Conservation (phyloP, 2,888 invertebrate genomes). For the Eumacrocentrus americanus region DNA sequence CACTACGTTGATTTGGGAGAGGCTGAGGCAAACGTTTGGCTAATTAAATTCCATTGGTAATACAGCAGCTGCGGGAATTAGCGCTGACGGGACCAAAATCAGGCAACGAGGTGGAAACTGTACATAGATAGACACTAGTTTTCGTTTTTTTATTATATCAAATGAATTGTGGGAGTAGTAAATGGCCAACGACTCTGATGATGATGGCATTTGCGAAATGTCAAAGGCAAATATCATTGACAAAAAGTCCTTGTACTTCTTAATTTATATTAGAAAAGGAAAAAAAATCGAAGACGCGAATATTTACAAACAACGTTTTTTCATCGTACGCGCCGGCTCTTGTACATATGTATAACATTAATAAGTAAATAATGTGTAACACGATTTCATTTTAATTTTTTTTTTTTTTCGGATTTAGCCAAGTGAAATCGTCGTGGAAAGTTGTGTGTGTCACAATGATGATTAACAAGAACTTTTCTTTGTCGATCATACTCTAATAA, state of each 20-base stretch:
- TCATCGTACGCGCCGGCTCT: conserved; percentile 29
- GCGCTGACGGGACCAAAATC: too few relatives aligned
- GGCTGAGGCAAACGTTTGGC: too few relatives aligned
- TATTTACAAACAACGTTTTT: conserved; percentile 22
- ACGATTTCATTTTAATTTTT: conserved; percentile 10
- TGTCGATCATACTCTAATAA: too few relatives aligned
- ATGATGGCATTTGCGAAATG: neutral
- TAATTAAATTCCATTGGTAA: neutral
- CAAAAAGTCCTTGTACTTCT: conserved; percentile 12
- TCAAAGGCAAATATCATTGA: neutral
- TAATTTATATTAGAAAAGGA: conserved; percentile 25
- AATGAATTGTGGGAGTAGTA: too few relatives aligned
- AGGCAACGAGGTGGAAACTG: neutral
- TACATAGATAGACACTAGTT: neutral
- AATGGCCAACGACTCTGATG: neutral
- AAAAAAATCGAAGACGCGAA: conserved; percentile 6
- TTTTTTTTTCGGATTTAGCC: too few relatives aligned
- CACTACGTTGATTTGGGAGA: neutral
- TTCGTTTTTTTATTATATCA: neutral
- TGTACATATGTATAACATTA: conserved; percentile 34
- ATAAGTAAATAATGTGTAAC: conserved; percentile 14
- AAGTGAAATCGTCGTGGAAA: conserved; percentile 11
- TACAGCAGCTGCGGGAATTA: too few relatives aligned
- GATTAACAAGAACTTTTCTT: too few relatives aligned
- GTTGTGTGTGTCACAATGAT: too few relatives aligned